phyloP scores from a whole-genome alignment of 2,797 vertebrate genomes.

The Sebastes kiyomatsui region DNA sequence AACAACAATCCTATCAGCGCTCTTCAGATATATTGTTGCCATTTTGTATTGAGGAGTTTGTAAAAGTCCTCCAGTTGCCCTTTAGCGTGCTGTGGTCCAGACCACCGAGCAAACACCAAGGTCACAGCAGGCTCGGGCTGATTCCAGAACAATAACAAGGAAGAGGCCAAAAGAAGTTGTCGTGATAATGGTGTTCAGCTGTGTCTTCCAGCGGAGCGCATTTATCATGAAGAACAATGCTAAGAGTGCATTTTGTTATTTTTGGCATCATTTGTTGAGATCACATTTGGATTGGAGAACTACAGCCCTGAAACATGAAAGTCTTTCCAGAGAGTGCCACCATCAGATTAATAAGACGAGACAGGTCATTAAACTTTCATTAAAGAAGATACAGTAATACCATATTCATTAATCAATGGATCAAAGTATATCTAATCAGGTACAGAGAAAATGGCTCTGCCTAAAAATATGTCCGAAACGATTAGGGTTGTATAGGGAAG shows the following conservation, averaged over 20 bases:
- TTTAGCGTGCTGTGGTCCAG: background rate
- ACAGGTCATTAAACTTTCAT: conserved; percentile 32
- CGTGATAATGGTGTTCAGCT: conserved; percentile 10
- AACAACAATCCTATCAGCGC: background rate
- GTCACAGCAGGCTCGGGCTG: background rate
- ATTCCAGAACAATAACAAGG: conserved; percentile 5
- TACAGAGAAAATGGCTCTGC: background rate
- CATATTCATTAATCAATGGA: conserved; percentile 29
- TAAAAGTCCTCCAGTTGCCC: background rate
- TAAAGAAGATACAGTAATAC: conserved; percentile 25
- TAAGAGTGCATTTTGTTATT: conserved; percentile 15
- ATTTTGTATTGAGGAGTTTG: background rate
- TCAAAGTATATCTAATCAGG: conserved; percentile 14
- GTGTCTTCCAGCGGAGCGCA: conserved; percentile 10
- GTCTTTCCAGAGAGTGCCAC: background rate
- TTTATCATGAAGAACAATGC: conserved; percentile 19
- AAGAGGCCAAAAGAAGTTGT: background rate
- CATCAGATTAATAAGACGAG: conserved; percentile 18
- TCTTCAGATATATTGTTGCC: background rate
- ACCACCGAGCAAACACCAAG: background rate
- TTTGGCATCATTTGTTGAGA: background rate
- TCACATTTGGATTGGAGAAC: background rate
- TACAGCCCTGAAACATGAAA: background rate
- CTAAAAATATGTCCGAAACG: background rate
- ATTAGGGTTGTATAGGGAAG: background rate